Conservation (phyloP, 2,888 invertebrate species). For the Cheilosia pagana region DNA sequence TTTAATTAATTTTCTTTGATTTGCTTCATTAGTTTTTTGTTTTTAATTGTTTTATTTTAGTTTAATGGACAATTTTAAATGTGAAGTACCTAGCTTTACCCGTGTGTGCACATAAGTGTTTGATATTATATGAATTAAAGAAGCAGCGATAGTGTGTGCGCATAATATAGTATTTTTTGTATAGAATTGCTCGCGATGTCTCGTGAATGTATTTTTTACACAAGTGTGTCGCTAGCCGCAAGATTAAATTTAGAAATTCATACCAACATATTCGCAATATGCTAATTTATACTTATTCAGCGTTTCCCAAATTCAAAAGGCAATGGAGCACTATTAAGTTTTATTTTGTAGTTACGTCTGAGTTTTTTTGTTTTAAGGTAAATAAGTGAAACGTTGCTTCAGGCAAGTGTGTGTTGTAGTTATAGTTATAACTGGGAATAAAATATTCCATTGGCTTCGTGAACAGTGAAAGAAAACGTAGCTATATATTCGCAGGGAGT, state of each 20-base stretch:
- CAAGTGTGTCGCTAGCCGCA: constrained; percentile 21
- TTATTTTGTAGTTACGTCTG: not conserved
- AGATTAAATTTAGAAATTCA: not conserved
- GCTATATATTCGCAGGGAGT: too few species aligned
- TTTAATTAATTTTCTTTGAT: constrained; percentile 42
- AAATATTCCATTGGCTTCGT: too few species aligned
- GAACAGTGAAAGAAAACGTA: too few species aligned
- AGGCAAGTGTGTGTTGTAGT: too few species aligned
- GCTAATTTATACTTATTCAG: constrained; percentile 40
- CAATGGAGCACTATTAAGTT: not conserved
- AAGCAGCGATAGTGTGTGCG: constrained; percentile 14
- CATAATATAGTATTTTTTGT: not conserved
- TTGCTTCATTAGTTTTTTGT: constrained; percentile 50
- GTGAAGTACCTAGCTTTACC: constrained; percentile 36
- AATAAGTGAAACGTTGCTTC: not conserved
- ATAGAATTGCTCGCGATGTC: constrained; percentile 27
- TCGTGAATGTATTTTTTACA: constrained; percentile 5
- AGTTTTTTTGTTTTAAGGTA: not conserved
- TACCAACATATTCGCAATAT: not conserved
- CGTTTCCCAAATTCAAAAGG: constrained; percentile 39
- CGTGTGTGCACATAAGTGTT: constrained; percentile 43
- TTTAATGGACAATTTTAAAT: constrained; percentile 30
- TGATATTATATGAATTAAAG: constrained; percentile 1
- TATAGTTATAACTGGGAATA: too few species aligned
- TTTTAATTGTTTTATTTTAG: constrained; percentile 12